phyloP scores from a whole-genome alignment of 2,888 invertebrate species.

The Eulithis prunata region DNA sequence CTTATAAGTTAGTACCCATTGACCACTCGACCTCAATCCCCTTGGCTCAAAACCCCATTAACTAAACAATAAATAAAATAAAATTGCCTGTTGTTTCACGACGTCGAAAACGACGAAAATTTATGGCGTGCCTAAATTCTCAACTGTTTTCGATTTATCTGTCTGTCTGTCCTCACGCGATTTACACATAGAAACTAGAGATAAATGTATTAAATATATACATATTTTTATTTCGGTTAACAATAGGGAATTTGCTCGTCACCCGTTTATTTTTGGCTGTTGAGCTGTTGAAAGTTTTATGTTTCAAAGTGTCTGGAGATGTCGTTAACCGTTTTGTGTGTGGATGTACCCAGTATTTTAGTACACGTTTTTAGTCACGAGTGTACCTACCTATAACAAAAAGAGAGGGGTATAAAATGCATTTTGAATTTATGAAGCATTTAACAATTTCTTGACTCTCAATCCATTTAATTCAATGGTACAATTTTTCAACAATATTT shows the following conservation, averaged over 20 bases:
- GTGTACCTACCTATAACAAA: too few relatives aligned
- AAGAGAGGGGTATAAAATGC: too few relatives aligned
- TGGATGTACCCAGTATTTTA: too few relatives aligned
- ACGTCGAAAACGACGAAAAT: conserved; percentile 29
- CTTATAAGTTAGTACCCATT: conserved; percentile 17
- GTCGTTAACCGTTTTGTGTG: conserved; percentile 13
- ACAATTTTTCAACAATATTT: too few relatives aligned
- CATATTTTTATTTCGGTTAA: conserved; percentile 30
- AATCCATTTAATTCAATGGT: too few relatives aligned
- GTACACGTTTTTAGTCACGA: too few relatives aligned
- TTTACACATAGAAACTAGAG: conserved; percentile 38
- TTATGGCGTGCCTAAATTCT: conserved; percentile 30
- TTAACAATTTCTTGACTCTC: too few relatives aligned
- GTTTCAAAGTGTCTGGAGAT: conserved; percentile 15
- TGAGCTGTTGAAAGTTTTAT: conserved; percentile 28
- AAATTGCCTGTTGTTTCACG: conserved; percentile 32
- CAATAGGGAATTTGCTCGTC: conserved; percentile 41
- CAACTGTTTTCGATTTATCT: conserved; percentile 42
- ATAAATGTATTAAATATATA: conserved; percentile 37
- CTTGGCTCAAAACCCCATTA: conserved; percentile 36
- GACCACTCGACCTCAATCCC: conserved; percentile 35
- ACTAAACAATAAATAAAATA: conserved; percentile 36
- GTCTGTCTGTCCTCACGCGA: conserved; percentile 39
- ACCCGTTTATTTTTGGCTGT: conserved; percentile 34
- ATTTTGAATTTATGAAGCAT: too few relatives aligned